Conservation (phyloP, 2,113 vertebrate species). For the Azemiops feae region DNA sequence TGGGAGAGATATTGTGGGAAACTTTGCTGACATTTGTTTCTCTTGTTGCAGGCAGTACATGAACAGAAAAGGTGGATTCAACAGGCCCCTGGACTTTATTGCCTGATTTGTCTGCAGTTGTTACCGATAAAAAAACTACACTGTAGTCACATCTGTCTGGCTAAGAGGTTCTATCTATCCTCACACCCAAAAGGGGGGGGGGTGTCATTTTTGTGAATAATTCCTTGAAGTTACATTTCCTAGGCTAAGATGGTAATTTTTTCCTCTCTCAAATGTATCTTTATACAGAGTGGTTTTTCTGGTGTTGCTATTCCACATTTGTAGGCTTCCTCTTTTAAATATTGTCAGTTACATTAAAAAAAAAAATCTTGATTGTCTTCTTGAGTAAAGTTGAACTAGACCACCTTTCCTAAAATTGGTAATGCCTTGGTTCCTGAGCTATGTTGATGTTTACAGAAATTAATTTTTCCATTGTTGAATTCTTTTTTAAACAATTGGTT, state of each 20-base stretch:
- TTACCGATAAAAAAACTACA: not conserved
- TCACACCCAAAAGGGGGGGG: constrained; percentile 38
- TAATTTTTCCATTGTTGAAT: not conserved
- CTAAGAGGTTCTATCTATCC: constrained; percentile 24
- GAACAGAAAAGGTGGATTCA: constrained; percentile 99
- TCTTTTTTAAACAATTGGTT: not conserved
- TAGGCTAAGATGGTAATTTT: not conserved
- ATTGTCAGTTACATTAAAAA: constrained; percentile 13
- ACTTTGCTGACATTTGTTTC: constrained; percentile 10
- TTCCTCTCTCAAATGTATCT: not conserved
- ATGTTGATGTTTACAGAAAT: not conserved
- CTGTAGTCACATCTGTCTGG: constrained; percentile 24
- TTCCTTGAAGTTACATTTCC: not conserved
- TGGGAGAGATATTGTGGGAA: not conserved
- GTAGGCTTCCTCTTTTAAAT: not conserved
- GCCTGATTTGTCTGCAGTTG: constrained; percentile 70
- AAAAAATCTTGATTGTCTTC: not conserved
- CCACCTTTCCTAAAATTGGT: not conserved
- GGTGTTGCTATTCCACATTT: not conserved
- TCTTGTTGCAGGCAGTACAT: constrained; percentile 87
- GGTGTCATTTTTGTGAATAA: constrained; percentile 42
- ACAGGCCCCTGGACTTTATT: constrained; percentile 97
- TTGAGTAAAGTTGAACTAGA: not conserved
- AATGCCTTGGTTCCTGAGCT: not conserved
- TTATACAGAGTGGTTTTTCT: not conserved